Conservation (phyloP, 2,797 vertebrate genomes). For the Eurystomus glaucurus region DNA sequence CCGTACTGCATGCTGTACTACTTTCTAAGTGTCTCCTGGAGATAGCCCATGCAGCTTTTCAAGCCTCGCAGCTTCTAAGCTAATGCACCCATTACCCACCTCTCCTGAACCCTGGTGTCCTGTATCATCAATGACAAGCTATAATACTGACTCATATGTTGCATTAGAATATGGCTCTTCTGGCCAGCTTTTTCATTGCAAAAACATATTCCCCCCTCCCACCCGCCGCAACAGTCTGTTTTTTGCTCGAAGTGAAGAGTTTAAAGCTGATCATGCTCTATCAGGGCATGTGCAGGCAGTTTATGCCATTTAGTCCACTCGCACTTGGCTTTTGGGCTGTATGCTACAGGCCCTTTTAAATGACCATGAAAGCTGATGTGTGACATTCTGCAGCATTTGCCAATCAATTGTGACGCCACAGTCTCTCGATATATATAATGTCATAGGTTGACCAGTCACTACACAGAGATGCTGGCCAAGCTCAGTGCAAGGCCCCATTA, state of each 20-base stretch:
- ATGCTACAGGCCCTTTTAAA: neutral
- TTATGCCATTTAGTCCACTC: neutral
- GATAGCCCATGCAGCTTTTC: neutral
- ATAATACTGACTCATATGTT: neutral
- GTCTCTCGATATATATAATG: rapidly evolving
- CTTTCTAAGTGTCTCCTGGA: neutral
- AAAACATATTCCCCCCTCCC: neutral
- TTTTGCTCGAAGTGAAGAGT: neutral
- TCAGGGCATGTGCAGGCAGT: neutral
- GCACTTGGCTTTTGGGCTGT: neutral
- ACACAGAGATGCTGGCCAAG: neutral
- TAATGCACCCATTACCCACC: neutral
- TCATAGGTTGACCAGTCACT: neutral
- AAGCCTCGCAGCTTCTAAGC: neutral
- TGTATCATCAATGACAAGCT: neutral
- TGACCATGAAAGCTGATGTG: neutral
- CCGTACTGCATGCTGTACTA: neutral
- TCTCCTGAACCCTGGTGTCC: neutral
- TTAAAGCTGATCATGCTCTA: neutral
- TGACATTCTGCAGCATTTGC: neutral
- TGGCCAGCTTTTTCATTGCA: neutral
- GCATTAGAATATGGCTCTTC: neutral
- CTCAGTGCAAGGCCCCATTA: neutral
- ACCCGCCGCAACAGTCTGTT: neutral
- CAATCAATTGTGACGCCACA: neutral